Percentiles rank a stretch among this genome's conserved stretches.
phyloP scores from a whole-genome alignment of 2,888 invertebrate genomes.

The Augiades crinisus region DNA sequence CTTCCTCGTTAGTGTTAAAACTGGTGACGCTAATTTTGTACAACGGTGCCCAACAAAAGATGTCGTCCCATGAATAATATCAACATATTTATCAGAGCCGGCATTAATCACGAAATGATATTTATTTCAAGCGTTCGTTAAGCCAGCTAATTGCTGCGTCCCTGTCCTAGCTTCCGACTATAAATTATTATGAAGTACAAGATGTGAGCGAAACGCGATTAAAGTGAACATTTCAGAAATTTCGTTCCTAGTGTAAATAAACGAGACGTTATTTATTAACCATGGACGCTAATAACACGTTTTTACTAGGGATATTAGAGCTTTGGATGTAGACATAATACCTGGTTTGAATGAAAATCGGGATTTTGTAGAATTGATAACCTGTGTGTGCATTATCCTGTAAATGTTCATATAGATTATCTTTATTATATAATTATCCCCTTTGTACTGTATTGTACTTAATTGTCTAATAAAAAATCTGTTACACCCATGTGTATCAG shows the following conservation, averaged over 20 bases:
- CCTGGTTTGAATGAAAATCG: too few relatives aligned
- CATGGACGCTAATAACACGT: too few relatives aligned
- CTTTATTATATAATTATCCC: too few relatives aligned
- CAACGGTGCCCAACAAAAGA: constrained; percentile 29
- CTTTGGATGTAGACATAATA: too few relatives aligned
- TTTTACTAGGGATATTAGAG: too few relatives aligned
- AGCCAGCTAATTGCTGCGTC: constrained; percentile 75
- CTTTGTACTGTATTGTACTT: too few relatives aligned
- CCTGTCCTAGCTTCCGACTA: constrained; percentile 62
- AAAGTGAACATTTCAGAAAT: background rate
- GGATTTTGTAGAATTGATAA: too few relatives aligned
- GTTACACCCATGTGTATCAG: too few relatives aligned
- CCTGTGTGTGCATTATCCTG: too few relatives aligned
- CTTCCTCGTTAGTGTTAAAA: constrained; percentile 15
- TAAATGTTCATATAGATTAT: too few relatives aligned
- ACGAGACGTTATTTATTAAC: too few relatives aligned
- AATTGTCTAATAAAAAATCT: too few relatives aligned
- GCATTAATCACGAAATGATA: constrained; percentile 75
- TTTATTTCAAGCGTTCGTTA: constrained; percentile 79
- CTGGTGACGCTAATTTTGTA: constrained; percentile 21
- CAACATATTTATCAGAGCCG: constrained; percentile 63
- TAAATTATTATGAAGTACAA: constrained; percentile 64
- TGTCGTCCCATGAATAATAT: constrained; percentile 48
- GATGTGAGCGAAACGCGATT: constrained; percentile 34
- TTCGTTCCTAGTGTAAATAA: background rate